Base-by-base conservation (phyloP, 2,113 vertebrate genomes). In the Cranoglanis bouderius region DNA sequence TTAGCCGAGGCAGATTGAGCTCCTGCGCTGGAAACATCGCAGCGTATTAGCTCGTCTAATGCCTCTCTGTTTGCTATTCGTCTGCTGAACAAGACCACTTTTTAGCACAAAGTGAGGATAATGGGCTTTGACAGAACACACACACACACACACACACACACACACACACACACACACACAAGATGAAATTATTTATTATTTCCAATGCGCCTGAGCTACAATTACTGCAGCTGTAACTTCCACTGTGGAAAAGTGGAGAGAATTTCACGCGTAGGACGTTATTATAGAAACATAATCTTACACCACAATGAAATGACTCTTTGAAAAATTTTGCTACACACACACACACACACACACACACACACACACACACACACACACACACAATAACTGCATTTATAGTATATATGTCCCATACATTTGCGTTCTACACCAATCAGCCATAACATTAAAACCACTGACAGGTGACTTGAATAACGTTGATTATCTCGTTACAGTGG, bases 91-190 rank as follows among this genome's bases (percentile, higher is more conserved):
- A 93, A 94, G 93, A 93, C 87, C 90, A 81, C 67, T 91, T 92
- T 93, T 96, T 94, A 94, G 87, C 67, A 84, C 91, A 94, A 95
- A 96, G 94, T 94, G 94, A 93, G 90, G 89, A 92, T 94, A 95
- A 95, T 95, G 93, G 90, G 93, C 94, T 94, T 88, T 91, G 94
- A 93, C 92, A 93, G 88, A 91, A 90, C 87, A 91, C 65, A 90
- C 70, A 77, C 32, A 72, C 51, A 89, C 51, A 87, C 12, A 88
- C 49, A 26, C 88, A 89, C 53, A 75, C 63, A 89, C 32, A 55
- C 74, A 84, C 29, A 57, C 57, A 82, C 55, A 80, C 55, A 80
- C 38, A 59, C 53, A 61, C 40, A 77, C 43, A 55, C n/a, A 67
- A 40, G 90, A 88, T 89, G 88, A 91, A 88, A 77, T 93, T 89